Conservation (phyloP, 1,140 invertebrate species). For the Phthorimaea operculella region DNA sequence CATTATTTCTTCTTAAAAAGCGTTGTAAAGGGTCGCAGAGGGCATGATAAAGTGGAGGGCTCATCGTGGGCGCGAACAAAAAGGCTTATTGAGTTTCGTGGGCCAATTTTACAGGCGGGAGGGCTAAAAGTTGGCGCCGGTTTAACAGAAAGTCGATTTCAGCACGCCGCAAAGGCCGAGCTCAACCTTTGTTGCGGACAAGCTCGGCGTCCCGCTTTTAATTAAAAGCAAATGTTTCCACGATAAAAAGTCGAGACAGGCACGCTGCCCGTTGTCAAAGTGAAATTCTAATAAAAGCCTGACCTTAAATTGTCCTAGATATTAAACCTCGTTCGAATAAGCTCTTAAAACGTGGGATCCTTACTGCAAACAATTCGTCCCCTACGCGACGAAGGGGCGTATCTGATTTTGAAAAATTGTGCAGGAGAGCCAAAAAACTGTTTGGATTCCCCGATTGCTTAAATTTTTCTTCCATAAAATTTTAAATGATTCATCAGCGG, state of each 20-base stretch:
- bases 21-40: conserved; percentile 25
- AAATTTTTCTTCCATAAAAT: no score
- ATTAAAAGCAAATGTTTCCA: conserved; percentile 3
- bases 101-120: conserved; percentile 31
- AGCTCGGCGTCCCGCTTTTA: neutral
- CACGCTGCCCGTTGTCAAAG: no score
- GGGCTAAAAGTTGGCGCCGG: conserved; percentile 7
- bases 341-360: no score
- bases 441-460: no score
- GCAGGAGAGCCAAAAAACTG: no score
- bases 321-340: no score
- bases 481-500: no score
- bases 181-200: conserved; percentile 1
- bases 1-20: conserved; percentile 42
- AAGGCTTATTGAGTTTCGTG: conserved; percentile 44
- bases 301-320: no score
- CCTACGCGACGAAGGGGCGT: no score
- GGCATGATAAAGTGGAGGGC: conserved; percentile 37
- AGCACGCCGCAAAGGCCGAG: neutral
- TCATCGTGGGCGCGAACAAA: conserved; percentile 37
- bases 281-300: no score
- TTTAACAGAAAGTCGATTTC: conserved; percentile 4
- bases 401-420: no score
- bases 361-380: no score
- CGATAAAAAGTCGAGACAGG: neutral